These are phyloP conservation scores for Brevimyrus niger DNA, from an alignment of 2,113 vertebrate genomes.

Conservation along the genomic window DNA sequence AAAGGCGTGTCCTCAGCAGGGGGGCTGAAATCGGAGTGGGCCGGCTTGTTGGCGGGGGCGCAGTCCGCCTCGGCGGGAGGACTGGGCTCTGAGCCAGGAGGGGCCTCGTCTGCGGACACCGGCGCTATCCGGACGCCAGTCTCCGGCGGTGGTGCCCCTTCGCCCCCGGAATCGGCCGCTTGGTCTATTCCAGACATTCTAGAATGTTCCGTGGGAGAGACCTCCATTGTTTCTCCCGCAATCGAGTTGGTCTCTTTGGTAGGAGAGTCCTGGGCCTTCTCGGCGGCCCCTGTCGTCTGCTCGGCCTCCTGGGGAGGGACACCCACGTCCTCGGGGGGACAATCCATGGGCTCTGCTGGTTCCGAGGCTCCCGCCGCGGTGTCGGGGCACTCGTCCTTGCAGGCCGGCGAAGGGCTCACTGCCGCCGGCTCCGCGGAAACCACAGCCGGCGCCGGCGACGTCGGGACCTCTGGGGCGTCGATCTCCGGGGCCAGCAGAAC, in stretches of 20 bases:
- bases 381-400: slow-evolving; percentile 46
- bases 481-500: not conserved
- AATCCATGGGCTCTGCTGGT: slow-evolving; percentile 50
- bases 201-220: slow-evolving; percentile 16
- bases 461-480: not conserved
- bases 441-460: not conserved
- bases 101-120: slow-evolving; percentile 16
- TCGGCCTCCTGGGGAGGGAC: not conserved
- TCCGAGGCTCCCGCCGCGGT: slow-evolving; percentile 48
- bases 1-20: slow-evolving; percentile 52
- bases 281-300: slow-evolving; percentile 11
- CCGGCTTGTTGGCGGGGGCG: slow-evolving; percentile 50
- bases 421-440: not conserved
- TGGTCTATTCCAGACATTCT: not conserved
- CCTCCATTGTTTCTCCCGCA: slow-evolving; percentile 25
- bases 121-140: not conserved
- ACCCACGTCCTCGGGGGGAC: slow-evolving; percentile 38
- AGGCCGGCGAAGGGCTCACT: not conserved
- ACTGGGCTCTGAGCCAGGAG: not conserved
- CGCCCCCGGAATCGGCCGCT: not conserved
- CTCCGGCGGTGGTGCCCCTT: slow-evolving; percentile 19
- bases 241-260: slow-evolving; percentile 38
- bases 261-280: slow-evolving; percentile 24
- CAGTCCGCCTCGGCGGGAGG: slow-evolving; percentile 51
- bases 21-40: slow-evolving; percentile 53